Percentiles rank a stretch among this genome's conserved stretches.
phyloP scores from a whole-genome alignment of 1,140 invertebrate species.

The Dysdera silvatica region DNA sequence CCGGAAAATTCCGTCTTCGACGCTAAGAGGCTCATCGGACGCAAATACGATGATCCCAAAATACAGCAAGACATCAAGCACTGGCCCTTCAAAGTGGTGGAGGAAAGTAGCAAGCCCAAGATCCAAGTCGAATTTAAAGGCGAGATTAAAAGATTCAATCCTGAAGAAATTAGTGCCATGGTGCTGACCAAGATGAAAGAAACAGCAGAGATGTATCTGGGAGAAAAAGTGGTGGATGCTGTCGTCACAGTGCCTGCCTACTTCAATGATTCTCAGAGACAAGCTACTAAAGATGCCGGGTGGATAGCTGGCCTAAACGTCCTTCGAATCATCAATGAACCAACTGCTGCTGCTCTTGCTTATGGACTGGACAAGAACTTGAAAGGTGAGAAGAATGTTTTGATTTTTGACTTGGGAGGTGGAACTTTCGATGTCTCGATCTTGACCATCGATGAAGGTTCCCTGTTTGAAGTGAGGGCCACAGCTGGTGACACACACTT shows the following conservation, averaged over 20 bases:
- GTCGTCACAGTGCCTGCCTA: constrained; percentile 51
- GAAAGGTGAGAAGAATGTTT: constrained; percentile 89
- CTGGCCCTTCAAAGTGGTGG: constrained; percentile 89
- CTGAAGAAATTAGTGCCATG: constrained; percentile 52
- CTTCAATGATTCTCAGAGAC: constrained; percentile 83
- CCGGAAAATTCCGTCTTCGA: constrained; percentile 48
- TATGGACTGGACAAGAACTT: constrained; percentile 70
- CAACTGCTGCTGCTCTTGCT: constrained; percentile 68
- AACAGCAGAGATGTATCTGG: constrained; percentile 43
- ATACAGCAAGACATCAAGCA: constrained; percentile 94
- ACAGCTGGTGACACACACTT: constrained; percentile 94
- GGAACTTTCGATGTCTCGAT: constrained; percentile 99
- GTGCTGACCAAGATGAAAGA: constrained; percentile 49
- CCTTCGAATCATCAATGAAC: constrained; percentile 71
- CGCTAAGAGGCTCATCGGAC: constrained; percentile 75
- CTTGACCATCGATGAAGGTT: constrained; percentile 94
- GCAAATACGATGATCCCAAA: constrained; percentile 80
- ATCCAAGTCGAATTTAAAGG: constrained; percentile 51
- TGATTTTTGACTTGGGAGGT: constrained; percentile 98
- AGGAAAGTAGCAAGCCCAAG: constrained; percentile 73
- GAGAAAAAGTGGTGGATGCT: constrained; percentile 37
- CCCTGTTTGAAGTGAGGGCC: constrained; percentile 73
- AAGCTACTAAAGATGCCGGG: constrained; percentile 84
- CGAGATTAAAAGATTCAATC: constrained; percentile 47
- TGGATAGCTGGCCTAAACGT: constrained; percentile 79